phyloP scores from a whole-genome alignment of 2,797 vertebrate species.

The Protosalanx chinensis region DNA sequence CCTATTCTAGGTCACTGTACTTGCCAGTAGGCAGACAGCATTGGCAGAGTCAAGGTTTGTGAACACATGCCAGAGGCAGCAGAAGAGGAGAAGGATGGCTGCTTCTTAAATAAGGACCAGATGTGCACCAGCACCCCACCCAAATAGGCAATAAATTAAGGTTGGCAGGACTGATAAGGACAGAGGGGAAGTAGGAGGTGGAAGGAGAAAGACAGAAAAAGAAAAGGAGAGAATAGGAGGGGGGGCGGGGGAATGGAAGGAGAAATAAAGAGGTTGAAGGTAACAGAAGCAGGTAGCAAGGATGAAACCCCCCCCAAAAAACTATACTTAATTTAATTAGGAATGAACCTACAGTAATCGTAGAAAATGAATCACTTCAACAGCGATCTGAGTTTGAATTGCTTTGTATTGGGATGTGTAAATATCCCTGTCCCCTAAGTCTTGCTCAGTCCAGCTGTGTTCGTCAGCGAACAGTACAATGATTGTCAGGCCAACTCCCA shows the following conservation, averaged over 20 bases:
- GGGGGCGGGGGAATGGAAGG: slow-evolving; percentile 27
- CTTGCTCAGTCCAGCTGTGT: slow-evolving; percentile 72
- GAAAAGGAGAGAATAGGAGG: slow-evolving; percentile 29
- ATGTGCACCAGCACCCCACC: slow-evolving; percentile 78
- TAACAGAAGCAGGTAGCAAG: slow-evolving; percentile 11
- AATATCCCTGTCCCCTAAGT: slow-evolving; percentile 54
- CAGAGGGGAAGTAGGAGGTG: slow-evolving; percentile 29
- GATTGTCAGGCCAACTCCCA: slow-evolving; percentile 70
- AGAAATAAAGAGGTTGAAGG: slow-evolving; percentile 12
- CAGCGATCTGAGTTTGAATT: slow-evolving; percentile 35
- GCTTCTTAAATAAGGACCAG: slow-evolving; percentile 76
- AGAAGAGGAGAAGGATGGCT: slow-evolving; percentile 59
- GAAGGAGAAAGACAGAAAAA: slow-evolving; percentile 9
- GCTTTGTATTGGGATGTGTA: slow-evolving; percentile 49
- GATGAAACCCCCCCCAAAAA: no score
- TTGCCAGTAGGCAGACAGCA: slow-evolving; percentile 37
- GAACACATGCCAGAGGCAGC: slow-evolving; percentile 53
- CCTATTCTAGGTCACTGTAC: slow-evolving; percentile 29
- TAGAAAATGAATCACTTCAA: slow-evolving; percentile 22
- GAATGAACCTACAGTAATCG: background rate
- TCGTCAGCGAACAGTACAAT: slow-evolving; percentile 66
- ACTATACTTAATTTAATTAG: background rate
- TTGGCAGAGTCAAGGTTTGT: slow-evolving; percentile 59
- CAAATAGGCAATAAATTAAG: slow-evolving; percentile 74
- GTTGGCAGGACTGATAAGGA: slow-evolving; percentile 74